Conservation (phyloP, 2,888 invertebrate genomes). For the Lasioglossum marginatum region DNA sequence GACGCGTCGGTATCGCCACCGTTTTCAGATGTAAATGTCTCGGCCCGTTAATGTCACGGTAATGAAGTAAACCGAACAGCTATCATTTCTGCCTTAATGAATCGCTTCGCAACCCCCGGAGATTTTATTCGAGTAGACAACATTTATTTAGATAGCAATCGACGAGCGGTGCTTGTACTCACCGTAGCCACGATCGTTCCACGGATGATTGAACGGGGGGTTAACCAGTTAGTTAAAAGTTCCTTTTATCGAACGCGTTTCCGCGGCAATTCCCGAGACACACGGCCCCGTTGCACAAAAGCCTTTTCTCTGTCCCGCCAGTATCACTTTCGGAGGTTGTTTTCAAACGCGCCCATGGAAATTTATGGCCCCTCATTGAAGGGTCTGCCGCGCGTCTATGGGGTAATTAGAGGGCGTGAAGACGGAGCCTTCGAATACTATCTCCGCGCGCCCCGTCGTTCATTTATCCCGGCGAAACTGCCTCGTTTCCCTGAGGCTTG, state of each 20-base stretch:
- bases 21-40: slow-evolving; percentile 53
- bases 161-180: background rate
- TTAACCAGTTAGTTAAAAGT: background rate
- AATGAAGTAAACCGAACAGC: slow-evolving; percentile 36
- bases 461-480: slow-evolving; percentile 68
- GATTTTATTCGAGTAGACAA: slow-evolving; percentile 27
- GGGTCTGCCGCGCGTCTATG: slow-evolving; percentile 76
- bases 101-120: slow-evolving; percentile 17
- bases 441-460: slow-evolving; percentile 75
- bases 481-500: slow-evolving; percentile 54
- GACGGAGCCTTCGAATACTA: slow-evolving; percentile 73
- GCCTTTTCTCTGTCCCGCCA: slow-evolving; percentile 52
- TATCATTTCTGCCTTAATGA: slow-evolving; percentile 30
- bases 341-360: slow-evolving; percentile 75
- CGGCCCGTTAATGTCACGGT: slow-evolving; percentile 49
- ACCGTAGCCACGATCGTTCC: slow-evolving; percentile 12
- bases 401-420: slow-evolving; percentile 84
- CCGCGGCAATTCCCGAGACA: slow-evolving; percentile 39
- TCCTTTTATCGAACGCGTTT: slow-evolving; percentile 34
- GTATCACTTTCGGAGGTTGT: slow-evolving; percentile 74
- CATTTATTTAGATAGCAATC: slow-evolving; percentile 35
- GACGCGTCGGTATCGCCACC: slow-evolving; percentile 49
- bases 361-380: slow-evolving; percentile 79
- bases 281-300: slow-evolving; percentile 33
- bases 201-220: slow-evolving; percentile 24